phyloP scores from a whole-genome alignment of 2,888 invertebrate genomes.

The Tanypteryx hageni region DNA sequence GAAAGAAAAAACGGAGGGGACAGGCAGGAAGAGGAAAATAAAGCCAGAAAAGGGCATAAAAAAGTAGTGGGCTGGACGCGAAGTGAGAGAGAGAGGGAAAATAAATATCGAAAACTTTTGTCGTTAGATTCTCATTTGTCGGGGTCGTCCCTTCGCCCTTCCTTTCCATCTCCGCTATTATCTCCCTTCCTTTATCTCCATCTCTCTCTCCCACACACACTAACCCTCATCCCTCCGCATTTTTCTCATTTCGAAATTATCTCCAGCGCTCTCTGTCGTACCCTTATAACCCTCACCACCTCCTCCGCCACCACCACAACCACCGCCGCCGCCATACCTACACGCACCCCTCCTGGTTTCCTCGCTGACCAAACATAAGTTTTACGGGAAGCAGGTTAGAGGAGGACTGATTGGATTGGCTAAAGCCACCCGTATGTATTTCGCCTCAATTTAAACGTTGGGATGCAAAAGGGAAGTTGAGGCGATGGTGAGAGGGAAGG shows the following conservation, averaged over 20 bases:
- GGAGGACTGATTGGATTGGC: neutral
- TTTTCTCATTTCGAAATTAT: conserved; percentile 45
- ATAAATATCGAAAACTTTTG: conserved; percentile 68
- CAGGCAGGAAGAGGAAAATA: conserved; percentile 2
- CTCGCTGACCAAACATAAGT: conserved; percentile 13
- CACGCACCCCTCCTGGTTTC: neutral
- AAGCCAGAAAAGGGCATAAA: neutral
- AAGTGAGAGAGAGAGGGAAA: conserved; percentile 22
- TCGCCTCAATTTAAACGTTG: conserved; percentile 33
- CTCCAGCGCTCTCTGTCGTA: conserved; percentile 10
- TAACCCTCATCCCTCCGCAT: conserved; percentile 14
- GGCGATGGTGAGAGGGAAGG: neutral
- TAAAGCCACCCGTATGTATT: conserved; percentile 25
- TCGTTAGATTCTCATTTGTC: conserved; percentile 69
- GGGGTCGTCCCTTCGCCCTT: neutral
- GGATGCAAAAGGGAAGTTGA: neutral
- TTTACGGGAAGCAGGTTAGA: neutral
- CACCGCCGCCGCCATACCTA: neutral
- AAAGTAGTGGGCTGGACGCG: neutral
- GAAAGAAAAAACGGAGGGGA: neutral
- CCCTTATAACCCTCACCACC: neutral
- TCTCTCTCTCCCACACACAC: neutral
- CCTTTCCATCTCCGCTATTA: conserved; percentile 33
- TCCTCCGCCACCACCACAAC: too few species aligned
- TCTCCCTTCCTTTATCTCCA: neutral